Base-by-base conservation (phyloP, 2,888 invertebrate genomes). In the Ophonus ardosiacus region DNA sequence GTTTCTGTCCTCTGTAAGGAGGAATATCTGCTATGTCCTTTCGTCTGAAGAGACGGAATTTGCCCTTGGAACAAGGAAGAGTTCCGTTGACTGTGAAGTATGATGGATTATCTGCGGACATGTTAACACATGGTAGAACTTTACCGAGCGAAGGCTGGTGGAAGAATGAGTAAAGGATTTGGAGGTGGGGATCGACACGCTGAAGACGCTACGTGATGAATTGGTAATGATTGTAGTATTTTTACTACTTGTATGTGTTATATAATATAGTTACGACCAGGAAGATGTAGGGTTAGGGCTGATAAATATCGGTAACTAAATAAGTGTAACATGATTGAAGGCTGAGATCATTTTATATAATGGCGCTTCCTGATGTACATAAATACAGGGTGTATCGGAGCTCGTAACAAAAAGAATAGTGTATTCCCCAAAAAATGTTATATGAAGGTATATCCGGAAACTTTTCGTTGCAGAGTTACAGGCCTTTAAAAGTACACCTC, bases 101-200 rank as follows among this genome's bases (percentile, higher is more conserved):
- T 86, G 96, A 96, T 68, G 96, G 96, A 91, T 96, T 96, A 92
- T 96, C 96, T 96, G 93, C 87, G 88, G 93, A 92, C 90, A 92
- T 87, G 43, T 51, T 51, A 51, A 51, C 43, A 51, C 43, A 51
- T 51, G 10, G 43, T 51, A 51, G 43, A 13, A 13, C 43, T 31
- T 31, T 5, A 51, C 43, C 8, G 10, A 2, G 7, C 13, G 43
- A 51, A 51, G 43, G 13, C 43, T 51, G 10, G 43, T 13, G 13
- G 43, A 51, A 13, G 43, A 51, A 51, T 51, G 43, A 51, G 43
- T 13, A 51, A 10, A 13, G 13, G 10, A 13, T 13, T 13, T 2
- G 13, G 43, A 51, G 43, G 43, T 10, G 43, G 43, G 43, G 43
- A 51, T 51, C 13, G 4, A 51, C 43, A 51, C 43, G 8, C 1